Base-by-base conservation (phyloP, 1,140 invertebrate species). In the Drosophila burlai region DNA sequence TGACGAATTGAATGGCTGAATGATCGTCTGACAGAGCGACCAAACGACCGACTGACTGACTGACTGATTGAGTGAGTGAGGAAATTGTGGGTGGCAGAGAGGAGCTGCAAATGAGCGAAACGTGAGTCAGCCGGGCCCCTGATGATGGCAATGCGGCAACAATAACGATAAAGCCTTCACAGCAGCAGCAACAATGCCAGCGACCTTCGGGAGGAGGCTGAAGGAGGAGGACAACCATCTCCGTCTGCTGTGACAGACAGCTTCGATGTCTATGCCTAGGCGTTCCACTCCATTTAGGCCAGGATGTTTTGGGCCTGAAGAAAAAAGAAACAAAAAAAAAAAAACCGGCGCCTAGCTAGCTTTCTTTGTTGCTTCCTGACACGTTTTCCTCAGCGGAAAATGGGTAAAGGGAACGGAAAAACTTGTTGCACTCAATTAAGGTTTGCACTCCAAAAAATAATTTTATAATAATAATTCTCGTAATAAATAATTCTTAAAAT, bases 221-320 rank as follows among this genome's bases (percentile, higher is more conserved):
- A 31, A 6, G 64, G 38, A n/a, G 61, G 16, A 3, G 62, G 34
- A 13, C 52, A 26, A 24, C 31, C 46, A 24, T 63, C 63, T 76
- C 71, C 69, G 84, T 89, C 84, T 89, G 84, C 80, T 64, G 69
- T 83, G 83, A 89, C 83, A 83, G 83, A 86, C 83, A 80, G 43
- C 64, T 42, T 58, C 58, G 61, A 24, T 49, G 67, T 42, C 77
- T 63, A 60, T 58, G 72, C 52, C 18, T 18, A 0, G 38, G 29
- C 31, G 36, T 71, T 24, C 42, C 13, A 34, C 21, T 50, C n/a
- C 47, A 38, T 67, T 71, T 58, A 7, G n/a, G 46, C 46, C 74
- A 77, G 75, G 76, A 78, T 71, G 66, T 61, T 38, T 34, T 43
- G 54, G 36, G 46, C 43, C 45, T 72, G 50, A 58, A 36, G 21